phyloP scores from a whole-genome alignment of 2,113 vertebrate genomes.

The Xiphorhynchus elegans region DNA sequence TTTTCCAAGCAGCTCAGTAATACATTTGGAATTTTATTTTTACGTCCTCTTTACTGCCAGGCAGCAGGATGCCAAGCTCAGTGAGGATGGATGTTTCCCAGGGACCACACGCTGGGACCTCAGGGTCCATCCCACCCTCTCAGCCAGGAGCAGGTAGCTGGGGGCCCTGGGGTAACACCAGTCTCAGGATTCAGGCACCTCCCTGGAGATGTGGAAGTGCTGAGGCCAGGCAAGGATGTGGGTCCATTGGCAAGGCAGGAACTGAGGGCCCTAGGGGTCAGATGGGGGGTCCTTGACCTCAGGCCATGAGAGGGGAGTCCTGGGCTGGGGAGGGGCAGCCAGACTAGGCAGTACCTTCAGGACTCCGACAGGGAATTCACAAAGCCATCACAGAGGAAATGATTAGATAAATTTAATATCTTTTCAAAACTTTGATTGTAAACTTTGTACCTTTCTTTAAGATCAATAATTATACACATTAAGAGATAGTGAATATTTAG shows the following conservation, averaged over 20 bases:
- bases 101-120: neutral
- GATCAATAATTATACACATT: accelerated
- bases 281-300: neutral
- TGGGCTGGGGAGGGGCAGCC: neutral
- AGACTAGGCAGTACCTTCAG: neutral
- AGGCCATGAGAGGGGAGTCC: too few species aligned
- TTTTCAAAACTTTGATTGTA: neutral
- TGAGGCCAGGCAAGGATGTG: neutral
- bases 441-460: neutral
- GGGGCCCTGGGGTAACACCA: neutral
- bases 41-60: accelerated
- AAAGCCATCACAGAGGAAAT: neutral
- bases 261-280: neutral
- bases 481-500: neutral
- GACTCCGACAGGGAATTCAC: neutral
- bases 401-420: accelerated
- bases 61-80: neutral
- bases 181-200: neutral
- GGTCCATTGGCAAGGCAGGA: accelerated
- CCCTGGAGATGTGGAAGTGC: neutral
- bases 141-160: neutral
- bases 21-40: neutral
- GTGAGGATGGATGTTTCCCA: accelerated
- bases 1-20: neutral
- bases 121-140: accelerated